Evolutionary conservation across 2,113 vertebrate genomes (phyloP).

Genomic region (Vidua macroura): DNA sequence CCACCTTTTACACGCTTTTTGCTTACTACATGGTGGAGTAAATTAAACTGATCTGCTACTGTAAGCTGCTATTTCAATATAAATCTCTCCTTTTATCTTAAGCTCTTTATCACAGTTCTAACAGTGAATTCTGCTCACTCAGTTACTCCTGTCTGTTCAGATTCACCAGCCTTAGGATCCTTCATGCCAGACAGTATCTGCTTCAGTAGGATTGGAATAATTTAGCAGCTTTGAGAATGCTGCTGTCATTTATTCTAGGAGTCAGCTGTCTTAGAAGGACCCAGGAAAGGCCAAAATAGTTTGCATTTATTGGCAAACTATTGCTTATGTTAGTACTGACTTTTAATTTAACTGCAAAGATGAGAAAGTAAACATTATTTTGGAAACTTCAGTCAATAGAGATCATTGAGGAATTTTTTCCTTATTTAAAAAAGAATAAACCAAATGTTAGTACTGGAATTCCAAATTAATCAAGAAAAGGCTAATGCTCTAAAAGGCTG

Average conservation of each 20-base stretch:
- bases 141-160: slow-evolving; percentile 20
- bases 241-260: slow-evolving; percentile 32
- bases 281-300: slow-evolving; percentile 24
- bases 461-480: not conserved
- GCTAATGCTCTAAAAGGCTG: not conserved
- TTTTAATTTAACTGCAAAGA: not conserved
- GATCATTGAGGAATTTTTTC: not conserved
- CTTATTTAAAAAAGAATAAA: not conserved
- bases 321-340: not conserved
- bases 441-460: not conserved
- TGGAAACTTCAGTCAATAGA: not conserved
- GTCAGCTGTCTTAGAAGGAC: slow-evolving; percentile 11
- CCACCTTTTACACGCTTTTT: slow-evolving; percentile 24
- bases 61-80: slow-evolving; percentile 28
- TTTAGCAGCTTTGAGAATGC: slow-evolving; percentile 52
- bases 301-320: slow-evolving; percentile 41
- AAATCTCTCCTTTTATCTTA: slow-evolving; percentile 51
- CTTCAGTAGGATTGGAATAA: slow-evolving; percentile 35
- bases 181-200: slow-evolving; percentile 11
- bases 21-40: not conserved
- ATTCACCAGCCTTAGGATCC: slow-evolving; percentile 20
- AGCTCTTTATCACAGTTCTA: slow-evolving; percentile 22
- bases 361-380: not conserved
- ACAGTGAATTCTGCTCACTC: slow-evolving; percentile 2
- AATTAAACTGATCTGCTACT: slow-evolving; percentile 35